Base-by-base conservation (phyloP, 2,888 invertebrate genomes). In the Drosophila kuntzei region DNA sequence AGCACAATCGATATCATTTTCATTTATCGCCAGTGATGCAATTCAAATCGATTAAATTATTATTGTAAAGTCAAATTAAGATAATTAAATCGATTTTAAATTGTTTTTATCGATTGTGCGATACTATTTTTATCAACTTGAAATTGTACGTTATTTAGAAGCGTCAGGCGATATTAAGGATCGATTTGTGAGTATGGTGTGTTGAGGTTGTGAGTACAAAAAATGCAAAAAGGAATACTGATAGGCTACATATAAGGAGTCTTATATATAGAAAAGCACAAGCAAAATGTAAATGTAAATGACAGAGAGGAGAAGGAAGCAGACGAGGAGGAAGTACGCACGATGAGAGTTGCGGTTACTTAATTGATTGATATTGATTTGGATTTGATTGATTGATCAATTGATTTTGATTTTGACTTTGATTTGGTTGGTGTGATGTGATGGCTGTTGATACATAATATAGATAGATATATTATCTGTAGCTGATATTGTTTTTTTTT, bases 361-460 rank as follows among this genome's bases (percentile, higher is more conserved):
- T 71, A 60, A 76, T 65, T 65, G 71, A 62, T 69, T 46, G 18
- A 41, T 61, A 47, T 58, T 43, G 29, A 55, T 61, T 60, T 62
- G 60, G 39, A n/a, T n/a, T 69, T 64, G 60, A 53, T 69, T 55
- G 61, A 63, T 66, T 71, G 72, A 61, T 60, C 54, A 51, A 67
- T 71, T 65, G 54, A 39, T 43, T 69, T 77, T 66, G 67, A 63
- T 59, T n/a, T n/a, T n/a, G n/a, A n/a, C n/a, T n/a, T n/a, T n/a
- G n/a, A 37, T 64, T 78, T 81, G 79, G 69, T 80, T 84, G 76
- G 86, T 81, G 80, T 81, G 86, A 81, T 81, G 80, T 81, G 86
- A 80, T 80, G 82, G 86, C 79, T 85, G 76, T 81, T 79, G 79
- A 76, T 64, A 71, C 55, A 70, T 32, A 49, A 53, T 22, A 63